Evolutionary conservation across 2,888 invertebrate genomes (phyloP), one percentile per base, ranked within the genome.

Genomic region (Rhagophthalmus giganteus): DNA sequence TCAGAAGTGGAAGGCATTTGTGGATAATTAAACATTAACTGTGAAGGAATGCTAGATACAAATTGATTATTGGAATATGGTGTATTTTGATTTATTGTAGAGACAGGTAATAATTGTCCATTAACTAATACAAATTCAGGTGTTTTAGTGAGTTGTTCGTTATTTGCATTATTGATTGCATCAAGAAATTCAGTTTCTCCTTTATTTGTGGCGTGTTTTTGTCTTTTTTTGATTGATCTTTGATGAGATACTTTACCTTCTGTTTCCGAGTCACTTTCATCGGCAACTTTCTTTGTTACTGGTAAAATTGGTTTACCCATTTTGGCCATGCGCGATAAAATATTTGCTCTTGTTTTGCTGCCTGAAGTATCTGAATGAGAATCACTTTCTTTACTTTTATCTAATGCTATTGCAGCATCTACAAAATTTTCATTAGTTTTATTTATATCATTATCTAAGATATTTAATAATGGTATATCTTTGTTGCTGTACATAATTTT

Each of bases 311-410:
- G 73, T 58, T 79, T 77, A 0, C 82, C 82, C 76, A 82, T 78
- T 74, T 79, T 80, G 1, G 81, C 79, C 75, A 83, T 80, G 57
- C 82, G 72, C 5, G 78, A 75, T 39, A 82, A 68, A 52, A 81
- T 76, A 45, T 76, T 72, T 7, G 77, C 76, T 64, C 77, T 78
- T 20, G 64, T 62, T 48, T 58, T 54, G 30, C 58, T 57, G 20
- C 54, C 57, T 2, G 65, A 59, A 35, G 54, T 61, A 54, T 66
- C 65, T 2, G 65, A 61, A 11, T 53, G 45, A 13, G 49, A 41
- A 32, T 60, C 57, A 26, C 44, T 52, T 11, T 49, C 52, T 34
- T 32, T 54, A n/a, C 40, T 35, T 28, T 33, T 20, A n/a, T n/a
- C n/a, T n/a, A n/a, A n/a, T n/a, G n/a, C n/a, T n/a, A n/a, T n/a